Evolutionary conservation across 2,888 invertebrate species (phyloP).

Genomic region (Zygogramma bicolorata): DNA sequence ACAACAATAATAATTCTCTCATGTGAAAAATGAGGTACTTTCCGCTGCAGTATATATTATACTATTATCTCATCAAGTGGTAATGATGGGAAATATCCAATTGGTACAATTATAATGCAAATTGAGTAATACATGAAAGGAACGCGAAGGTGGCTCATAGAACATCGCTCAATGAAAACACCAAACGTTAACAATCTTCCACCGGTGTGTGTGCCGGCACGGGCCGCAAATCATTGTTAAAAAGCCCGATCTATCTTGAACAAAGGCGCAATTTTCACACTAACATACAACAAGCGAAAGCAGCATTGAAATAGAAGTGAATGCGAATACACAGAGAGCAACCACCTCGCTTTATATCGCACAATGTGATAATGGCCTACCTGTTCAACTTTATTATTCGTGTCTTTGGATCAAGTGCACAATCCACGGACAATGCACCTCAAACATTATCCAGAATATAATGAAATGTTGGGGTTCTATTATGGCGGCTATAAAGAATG

Average conservation of each 20-base stretch:
- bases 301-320: constrained; percentile 50
- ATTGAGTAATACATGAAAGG: no score
- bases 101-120: no score
- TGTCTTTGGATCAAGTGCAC: constrained; percentile 66
- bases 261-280: constrained; percentile 44
- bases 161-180: no score
- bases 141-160: no score
- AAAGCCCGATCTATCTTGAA: constrained; percentile 26
- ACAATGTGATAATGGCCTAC: constrained; percentile 64
- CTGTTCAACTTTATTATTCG: constrained; percentile 66
- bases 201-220: constrained; percentile 2
- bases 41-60: no score
- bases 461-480: constrained; percentile 65
- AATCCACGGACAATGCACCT: constrained; percentile 64
- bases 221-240: constrained; percentile 22
- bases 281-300: constrained; percentile 46
- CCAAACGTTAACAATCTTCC: neutral
- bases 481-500: constrained; percentile 62
- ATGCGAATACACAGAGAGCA: constrained; percentile 48
- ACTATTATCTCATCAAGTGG: no score
- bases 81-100: no score
- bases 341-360: constrained; percentile 63
- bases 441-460: constrained; percentile 65
- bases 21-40: no score
- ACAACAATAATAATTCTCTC: no score